phyloP scores from a whole-genome alignment of 2,113 vertebrate genomes.

The Colaptes auratus region DNA sequence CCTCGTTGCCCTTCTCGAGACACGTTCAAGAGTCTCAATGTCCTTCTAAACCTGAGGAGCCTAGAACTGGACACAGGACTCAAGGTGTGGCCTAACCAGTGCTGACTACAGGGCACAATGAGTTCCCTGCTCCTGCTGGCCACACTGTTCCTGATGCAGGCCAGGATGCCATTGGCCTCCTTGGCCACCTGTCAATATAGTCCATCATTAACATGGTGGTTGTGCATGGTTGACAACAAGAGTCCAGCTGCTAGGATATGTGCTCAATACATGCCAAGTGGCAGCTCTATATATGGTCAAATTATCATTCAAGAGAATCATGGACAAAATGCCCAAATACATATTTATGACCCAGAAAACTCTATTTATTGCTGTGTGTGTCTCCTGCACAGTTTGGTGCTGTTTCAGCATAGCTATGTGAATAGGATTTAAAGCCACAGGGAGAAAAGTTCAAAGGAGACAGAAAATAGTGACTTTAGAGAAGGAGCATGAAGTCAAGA shows the following conservation, averaged over 20 bases:
- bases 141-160: no score
- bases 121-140: no score
- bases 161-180: no score
- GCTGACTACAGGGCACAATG: no score
- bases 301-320: not conserved
- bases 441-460: not conserved
- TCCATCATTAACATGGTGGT: not conserved
- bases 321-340: not conserved
- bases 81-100: no score
- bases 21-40: no score
- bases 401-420: not conserved
- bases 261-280: not conserved
- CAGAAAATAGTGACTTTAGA: constrained; percentile 1
- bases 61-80: no score
- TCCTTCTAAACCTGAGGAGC: no score
- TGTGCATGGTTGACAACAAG: not conserved
- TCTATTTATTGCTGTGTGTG: not conserved
- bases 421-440: constrained; percentile 1
- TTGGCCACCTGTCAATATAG: not conserved
- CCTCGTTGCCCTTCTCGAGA: no score
- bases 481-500: not conserved
- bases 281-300: not conserved
- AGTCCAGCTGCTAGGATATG: not conserved
- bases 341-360: not conserved
- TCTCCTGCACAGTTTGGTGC: not conserved